Percentiles rank a stretch among this genome's conserved stretches.
phyloP scores from a whole-genome alignment of 2,797 vertebrate genomes.

The Chrysocyon brachyurus region DNA sequence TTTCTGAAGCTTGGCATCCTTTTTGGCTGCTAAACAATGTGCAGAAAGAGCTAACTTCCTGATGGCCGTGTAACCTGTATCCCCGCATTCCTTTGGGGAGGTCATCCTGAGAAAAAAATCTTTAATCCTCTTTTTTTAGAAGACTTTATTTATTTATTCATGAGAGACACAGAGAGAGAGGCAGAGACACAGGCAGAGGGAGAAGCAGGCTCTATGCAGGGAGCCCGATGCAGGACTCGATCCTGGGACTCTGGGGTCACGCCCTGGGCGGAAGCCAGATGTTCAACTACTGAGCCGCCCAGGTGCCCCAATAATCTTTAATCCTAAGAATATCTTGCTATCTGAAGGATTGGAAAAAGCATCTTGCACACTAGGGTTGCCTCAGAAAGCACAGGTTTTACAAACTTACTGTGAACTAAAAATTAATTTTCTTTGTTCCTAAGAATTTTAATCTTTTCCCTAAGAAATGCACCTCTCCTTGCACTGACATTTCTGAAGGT shows the following conservation, averaged over 20 bases:
- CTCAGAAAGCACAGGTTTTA: conserved; percentile 21
- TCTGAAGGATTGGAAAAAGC: background rate
- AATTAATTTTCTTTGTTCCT: conserved; percentile 5
- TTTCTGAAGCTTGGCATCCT: conserved; percentile 71
- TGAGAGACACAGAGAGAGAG: too few relatives aligned
- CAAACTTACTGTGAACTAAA: background rate
- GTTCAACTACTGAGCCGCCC: too few relatives aligned
- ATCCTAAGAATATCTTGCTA: background rate
- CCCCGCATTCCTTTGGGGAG: conserved; percentile 75
- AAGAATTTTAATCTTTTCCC: background rate
- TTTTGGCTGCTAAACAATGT: conserved; percentile 76
- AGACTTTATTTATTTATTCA: too few relatives aligned
- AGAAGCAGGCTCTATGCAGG: too few relatives aligned
- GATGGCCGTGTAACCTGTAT: conserved; percentile 67
- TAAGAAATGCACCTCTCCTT: background rate
- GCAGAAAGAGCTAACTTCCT: conserved; percentile 72
- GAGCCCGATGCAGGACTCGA: too few relatives aligned
- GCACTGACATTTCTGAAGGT: background rate
- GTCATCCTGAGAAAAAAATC: conserved; percentile 61
- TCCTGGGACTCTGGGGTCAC: too few relatives aligned
- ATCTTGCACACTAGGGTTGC: background rate
- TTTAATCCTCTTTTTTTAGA: conserved; percentile 3
- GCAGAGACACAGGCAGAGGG: too few relatives aligned
- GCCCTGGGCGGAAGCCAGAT: too few relatives aligned
- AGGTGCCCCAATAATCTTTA: conserved; percentile 37